Evolutionary conservation across 2,888 invertebrate species (phyloP).

Genomic region (Xanthorhoe spadicearia): DNA sequence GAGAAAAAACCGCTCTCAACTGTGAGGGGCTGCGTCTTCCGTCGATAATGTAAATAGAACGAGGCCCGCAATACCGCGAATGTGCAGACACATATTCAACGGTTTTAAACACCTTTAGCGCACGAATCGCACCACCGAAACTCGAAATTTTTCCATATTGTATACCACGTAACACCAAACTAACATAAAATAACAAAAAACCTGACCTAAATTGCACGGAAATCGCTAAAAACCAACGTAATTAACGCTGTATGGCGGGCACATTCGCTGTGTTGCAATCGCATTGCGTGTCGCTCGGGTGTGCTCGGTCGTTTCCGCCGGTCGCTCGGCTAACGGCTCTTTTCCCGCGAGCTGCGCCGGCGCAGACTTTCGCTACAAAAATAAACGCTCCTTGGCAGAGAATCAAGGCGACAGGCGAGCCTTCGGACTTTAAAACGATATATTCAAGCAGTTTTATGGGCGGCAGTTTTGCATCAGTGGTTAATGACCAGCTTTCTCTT

Average conservation of each 20-base stretch:
- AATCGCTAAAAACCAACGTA: conserved; percentile 35
- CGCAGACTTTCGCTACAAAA: conserved; percentile 81
- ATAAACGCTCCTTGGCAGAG: conserved; percentile 83
- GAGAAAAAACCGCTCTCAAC: conserved; percentile 74
- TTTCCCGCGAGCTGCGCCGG: conserved; percentile 61
- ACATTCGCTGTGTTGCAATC: conserved; percentile 62
- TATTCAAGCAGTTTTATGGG: conserved; percentile 72
- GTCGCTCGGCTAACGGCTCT: conserved; percentile 77
- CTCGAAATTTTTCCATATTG: conserved; percentile 29
- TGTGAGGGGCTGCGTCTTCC: conserved; percentile 77
- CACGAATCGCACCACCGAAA: conserved; percentile 20
- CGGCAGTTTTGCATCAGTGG: conserved; percentile 51
- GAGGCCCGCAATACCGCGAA: conserved; percentile 55
- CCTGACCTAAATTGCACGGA: conserved; percentile 35
- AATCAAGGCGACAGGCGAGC: conserved; percentile 81
- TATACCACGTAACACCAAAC: conserved; percentile 28
- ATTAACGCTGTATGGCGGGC: conserved; percentile 41
- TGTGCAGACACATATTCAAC: conserved; percentile 48
- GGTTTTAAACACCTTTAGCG: conserved; percentile 48
- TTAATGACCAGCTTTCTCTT: conserved; percentile 35
- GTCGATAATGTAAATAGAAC: conserved; percentile 71
- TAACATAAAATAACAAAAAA: conserved; percentile 46
- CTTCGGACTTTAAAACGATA: conserved; percentile 72
- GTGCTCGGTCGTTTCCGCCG: conserved; percentile 69
- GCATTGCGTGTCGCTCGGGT: conserved; percentile 61